Base-by-base conservation (phyloP, 53 echinoderm and acorn worm species). In the Temnopleurus reevesii region DNA sequence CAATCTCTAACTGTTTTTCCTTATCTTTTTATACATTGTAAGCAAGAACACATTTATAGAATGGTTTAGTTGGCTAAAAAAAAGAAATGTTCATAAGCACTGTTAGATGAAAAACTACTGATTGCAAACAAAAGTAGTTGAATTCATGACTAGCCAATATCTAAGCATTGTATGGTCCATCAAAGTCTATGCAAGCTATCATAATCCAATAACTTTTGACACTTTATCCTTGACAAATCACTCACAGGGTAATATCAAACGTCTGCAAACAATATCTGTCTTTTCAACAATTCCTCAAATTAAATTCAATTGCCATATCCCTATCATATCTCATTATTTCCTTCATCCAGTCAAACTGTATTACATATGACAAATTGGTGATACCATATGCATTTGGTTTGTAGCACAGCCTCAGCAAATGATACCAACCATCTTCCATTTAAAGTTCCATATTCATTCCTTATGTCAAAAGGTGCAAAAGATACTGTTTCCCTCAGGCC, bases 191-290 rank as follows among this genome's bases (percentile, higher is more conserved):
- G 41, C 21, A 71, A 71, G 38, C 10, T 41, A 8, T 41, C 41
- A 41, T 41, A 6, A 19, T 71, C 41, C 38, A 71, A 41, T 71
- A 36, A 41, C 43, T 30, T 31, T 12, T 63, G 63, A 71, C 38
- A 79, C 7, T 1, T 29, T 46, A 79, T 8, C 79, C 79, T 79
- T 79, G 15, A 49, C 28, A 23, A 23, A 24, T 45, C 18, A 46
- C 46, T 79, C 79, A 79, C 45, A 17, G 47, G 51, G 17, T 79
- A 49, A 49, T 4, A 29, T 27, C 47, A 46, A 47, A 0, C 49
- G 15, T 30, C 79, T 79, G 79, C 27, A 47, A 79, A 79, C 18
- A 49, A 79, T 79, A 71, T 71, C 36, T 79, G 45, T 24, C 45
- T 43, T 77, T 38, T 38, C 34, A 66, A 38, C 71, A 66, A 66